Base-by-base conservation (phyloP, 2,888 invertebrate species). In the Octodonta nipae region DNA sequence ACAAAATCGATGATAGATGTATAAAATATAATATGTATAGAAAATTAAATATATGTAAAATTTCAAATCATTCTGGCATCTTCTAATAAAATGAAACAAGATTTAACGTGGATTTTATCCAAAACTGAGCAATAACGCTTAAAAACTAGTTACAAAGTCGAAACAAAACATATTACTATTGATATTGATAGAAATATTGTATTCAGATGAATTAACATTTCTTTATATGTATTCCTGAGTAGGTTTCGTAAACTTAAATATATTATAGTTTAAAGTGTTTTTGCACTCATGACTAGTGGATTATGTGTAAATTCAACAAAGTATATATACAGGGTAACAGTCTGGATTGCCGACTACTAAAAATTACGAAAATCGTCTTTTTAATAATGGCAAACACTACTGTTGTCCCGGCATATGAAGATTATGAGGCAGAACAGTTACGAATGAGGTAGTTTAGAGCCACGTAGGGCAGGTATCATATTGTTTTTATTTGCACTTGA, bases 221-320 rank as follows among this genome's bases (percentile, higher is more conserved):
- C n/a, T n/a, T n/a, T n/a, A n/a, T n/a, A n/a, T 30, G 15, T 7
- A 33, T 28, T 29, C 15, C 16, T 34, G 29, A 34, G 30, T 30
- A 27, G 26, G 29, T 30, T 15, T 12, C 20, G 12, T 30, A 13
- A 46, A 44, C 43, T 45, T 44, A 45, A 42, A 30, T 30, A 42
- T 47, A 46, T 35, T 35, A 40, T 40, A 38, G n/a, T n/a, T n/a
- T n/a, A n/a, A n/a, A 39, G 38, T 37, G 35, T 41, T 32, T 43
- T 43, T 50, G 50, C 52, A 51, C 51, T 52, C 52, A 51, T 54
- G 54, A 54, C 54, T 54, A 54, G 54, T 38, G 47, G 47, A 50
- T 44, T 46, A 40, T 42, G 11, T 22, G n/a, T 22, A 22, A 10
- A 22, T 22, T 22, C 11, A 22, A 46, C 43, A 41, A 45, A 40